Evolutionary conservation across 2,113 vertebrate species (phyloP), one percentile per base, ranked within the genome.

Genomic region (Lepisosteus osseus): DNA sequence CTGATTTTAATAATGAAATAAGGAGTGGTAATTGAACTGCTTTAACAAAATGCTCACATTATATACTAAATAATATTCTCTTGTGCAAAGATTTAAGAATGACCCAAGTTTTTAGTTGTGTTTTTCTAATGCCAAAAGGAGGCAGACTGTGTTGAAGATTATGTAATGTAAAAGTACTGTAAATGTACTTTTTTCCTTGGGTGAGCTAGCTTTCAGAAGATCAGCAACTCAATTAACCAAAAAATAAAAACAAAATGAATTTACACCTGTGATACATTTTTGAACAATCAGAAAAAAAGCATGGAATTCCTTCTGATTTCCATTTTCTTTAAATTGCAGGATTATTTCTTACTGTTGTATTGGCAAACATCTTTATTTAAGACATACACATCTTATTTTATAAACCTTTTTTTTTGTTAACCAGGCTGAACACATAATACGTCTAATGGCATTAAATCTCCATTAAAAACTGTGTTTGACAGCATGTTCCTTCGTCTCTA

Each of bases 401-500:
- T 59, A 59, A 55, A 59, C 12, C 12, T 3, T 59, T 3, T 2
- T 11, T 55, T 55, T 59, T 14, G 13, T 3, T 59, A 15, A 59
- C 57, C n/a, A 3, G 12, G n/a, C 57, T 59, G 5, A 11, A 59
- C 5, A 59, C 57, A 15, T 15, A n/a, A 59, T 59, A n/a, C 12
- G 11, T 14, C n/a, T n/a, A 5, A 59, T n/a, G 3, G 9, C 14
- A 59, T 59, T 59, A 59, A 59, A 59, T 59, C 11, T 59, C 13
- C 9, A 7, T 59, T 59, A 13, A 59, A 59, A 59, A 13, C n/a
- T 59, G 57, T 65, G 62, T 65, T 65, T 65, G 62, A 65, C 62
- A 65, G 29, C 29, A 41, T 43, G 29, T 65, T 9, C 6, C 62
- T 43, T 11, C 7, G 2, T n/a, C 9, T 65, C 8, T 9, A 43